A percentile compares a stretch with the other conserved stretches of the same genome.
phyloP scores from a whole-genome alignment of 2,797 vertebrate species.

The Fistularia tabacaria region DNA sequence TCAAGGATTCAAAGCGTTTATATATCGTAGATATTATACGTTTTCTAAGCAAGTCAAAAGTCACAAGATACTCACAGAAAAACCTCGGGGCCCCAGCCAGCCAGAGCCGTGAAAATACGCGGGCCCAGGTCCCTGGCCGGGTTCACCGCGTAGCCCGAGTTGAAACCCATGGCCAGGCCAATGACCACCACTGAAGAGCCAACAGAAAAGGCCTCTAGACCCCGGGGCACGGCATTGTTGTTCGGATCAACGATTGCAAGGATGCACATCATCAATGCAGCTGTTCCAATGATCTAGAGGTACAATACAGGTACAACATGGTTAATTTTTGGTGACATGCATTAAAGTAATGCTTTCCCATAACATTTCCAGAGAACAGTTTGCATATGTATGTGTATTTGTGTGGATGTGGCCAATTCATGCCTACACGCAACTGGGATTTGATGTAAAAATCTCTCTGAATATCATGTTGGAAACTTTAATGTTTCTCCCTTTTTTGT shows the following conservation, averaged over 20 bases:
- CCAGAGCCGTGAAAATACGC: conserved; percentile 82
- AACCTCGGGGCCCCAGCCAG: conserved; percentile 84
- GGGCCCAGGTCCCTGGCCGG: conserved; percentile 89
- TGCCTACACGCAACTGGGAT: no score
- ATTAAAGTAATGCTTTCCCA: background rate
- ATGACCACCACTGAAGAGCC: conserved; percentile 85
- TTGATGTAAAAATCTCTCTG: no score
- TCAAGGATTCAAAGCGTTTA: background rate
- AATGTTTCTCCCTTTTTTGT: no score
- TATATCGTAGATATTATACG: background rate
- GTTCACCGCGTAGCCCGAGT: conserved; percentile 88
- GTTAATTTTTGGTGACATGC: background rate
- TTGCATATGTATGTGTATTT: no score
- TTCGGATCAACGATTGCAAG: conserved; percentile 84
- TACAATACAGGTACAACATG: background rate
- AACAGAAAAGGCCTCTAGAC: conserved; percentile 84
- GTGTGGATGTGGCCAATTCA: no score
- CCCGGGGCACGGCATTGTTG: conserved; percentile 81
- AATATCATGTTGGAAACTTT: no score
- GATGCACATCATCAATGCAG: conserved; percentile 83
- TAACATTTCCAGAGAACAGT: no score
- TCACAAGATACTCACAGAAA: conserved; percentile 77
- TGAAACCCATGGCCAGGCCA: conserved; percentile 90
- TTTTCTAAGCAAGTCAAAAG: background rate
- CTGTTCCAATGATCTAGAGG: conserved; percentile 84